Conservation (phyloP, 53 echinoderm and acorn worm genomes). For the Zoroaster sp. region DNA sequence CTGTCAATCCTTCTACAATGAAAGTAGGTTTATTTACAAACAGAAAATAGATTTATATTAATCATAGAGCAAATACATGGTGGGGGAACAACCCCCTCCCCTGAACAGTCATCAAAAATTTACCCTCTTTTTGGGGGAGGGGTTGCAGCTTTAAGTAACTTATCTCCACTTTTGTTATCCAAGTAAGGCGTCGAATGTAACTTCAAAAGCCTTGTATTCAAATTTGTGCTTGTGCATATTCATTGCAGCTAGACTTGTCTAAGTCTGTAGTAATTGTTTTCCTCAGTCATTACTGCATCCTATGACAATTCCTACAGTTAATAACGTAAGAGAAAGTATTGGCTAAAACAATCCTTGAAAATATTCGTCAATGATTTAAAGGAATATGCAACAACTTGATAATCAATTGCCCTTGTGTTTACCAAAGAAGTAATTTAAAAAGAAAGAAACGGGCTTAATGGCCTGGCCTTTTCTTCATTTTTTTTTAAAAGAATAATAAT, state of each 20-base stretch:
- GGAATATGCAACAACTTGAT: constrained; percentile 5
- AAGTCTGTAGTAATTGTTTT: no score
- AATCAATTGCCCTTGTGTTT: constrained; percentile 11
- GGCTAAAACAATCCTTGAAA: no score
- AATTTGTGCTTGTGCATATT: not conserved
- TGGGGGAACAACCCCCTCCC: not conserved
- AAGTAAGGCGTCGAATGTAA: not conserved
- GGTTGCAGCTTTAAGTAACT: no score
- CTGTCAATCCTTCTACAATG: no score
- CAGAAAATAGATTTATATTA: no score
- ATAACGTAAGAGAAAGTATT: no score
- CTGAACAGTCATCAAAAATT: not conserved
- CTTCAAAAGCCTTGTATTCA: not conserved
- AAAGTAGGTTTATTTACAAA: no score
- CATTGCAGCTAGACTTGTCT: not conserved
- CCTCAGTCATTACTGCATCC: no score
- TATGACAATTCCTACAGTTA: no score
- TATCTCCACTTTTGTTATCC: no score
- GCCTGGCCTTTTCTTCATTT: constrained; percentile 27
- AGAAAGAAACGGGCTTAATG: not conserved
- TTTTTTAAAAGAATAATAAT: constrained; percentile 43
- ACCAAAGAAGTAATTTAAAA: constrained; percentile 53
- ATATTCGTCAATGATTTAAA: not conserved
- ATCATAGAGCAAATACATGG: no score
- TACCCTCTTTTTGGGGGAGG: not conserved